A percentile compares a stretch with the other conserved stretches of the same genome.
phyloP scores from a whole-genome alignment of 2,888 invertebrate genomes.

The Yponomeuta malinellus region DNA sequence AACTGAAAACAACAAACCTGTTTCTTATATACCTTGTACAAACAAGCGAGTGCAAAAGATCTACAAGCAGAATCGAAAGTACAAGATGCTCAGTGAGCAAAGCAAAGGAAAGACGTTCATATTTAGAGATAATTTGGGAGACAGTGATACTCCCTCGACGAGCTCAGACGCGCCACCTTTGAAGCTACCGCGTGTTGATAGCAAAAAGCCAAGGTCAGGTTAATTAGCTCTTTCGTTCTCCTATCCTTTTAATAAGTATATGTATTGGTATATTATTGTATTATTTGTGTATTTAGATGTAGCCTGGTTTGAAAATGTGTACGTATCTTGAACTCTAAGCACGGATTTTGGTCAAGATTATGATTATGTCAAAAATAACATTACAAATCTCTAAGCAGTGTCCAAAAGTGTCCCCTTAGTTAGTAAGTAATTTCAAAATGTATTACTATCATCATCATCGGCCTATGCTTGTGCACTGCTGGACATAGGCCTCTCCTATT shows the following conservation, averaged over 20 bases:
- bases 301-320: no score
- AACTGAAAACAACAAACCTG: slow-evolving; percentile 45
- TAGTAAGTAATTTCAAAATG: no score
- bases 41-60: slow-evolving; percentile 45
- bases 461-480: no score
- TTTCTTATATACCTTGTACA: slow-evolving; percentile 32
- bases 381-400: no score
- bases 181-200: slow-evolving; percentile 63
- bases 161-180: slow-evolving; percentile 58
- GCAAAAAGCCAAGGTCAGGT: slow-evolving; percentile 49
- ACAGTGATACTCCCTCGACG: slow-evolving; percentile 50
- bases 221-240: slow-evolving; percentile 9
- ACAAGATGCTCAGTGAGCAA: slow-evolving; percentile 47
- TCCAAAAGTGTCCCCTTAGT: no score
- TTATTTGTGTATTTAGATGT: no score
- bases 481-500: no score
- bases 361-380: no score
- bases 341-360: no score
- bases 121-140: slow-evolving; percentile 42
- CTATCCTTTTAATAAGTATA: background rate
- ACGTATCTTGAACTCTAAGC: no score
- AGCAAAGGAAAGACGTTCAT: slow-evolving; percentile 53
- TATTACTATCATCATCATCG: no score
- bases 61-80: slow-evolving; percentile 45
- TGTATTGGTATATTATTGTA: no score